Percentiles rank a stretch among this genome's conserved stretches.
Evolutionary conservation across 2,797 vertebrate species (phyloP).

Genomic region (Dermochelys coriacea): DNA sequence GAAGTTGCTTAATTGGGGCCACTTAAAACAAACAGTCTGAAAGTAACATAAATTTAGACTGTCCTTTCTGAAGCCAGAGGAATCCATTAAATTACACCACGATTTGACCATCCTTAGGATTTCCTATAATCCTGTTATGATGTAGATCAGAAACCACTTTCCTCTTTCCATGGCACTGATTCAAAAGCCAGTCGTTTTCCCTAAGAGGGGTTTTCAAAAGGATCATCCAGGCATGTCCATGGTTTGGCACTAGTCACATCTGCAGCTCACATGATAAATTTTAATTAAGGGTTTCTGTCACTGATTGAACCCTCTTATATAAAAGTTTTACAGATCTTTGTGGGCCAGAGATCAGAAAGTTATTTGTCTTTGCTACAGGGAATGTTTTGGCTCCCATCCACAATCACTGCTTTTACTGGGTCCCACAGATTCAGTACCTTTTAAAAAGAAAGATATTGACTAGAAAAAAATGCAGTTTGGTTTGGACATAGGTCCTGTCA

Average conservation of each 20-base stretch:
- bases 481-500: not conserved
- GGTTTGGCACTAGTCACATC: conserved; percentile 62
- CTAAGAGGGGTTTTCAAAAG: conserved; percentile 53
- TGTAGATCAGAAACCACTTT: conserved; percentile 31
- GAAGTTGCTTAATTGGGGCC: conserved; percentile 14
- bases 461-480: not conserved
- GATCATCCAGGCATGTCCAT: conserved; percentile 64
- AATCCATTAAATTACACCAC: not conserved
- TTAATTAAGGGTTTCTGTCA: conserved; percentile 73
- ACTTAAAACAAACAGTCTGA: not conserved
- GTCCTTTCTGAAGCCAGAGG: conserved; percentile 22
- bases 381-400: conserved; percentile 40
- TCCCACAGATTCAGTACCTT: not conserved
- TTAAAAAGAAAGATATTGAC: not conserved
- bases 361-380: conserved; percentile 30
- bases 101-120: not conserved
- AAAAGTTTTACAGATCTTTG: conserved; percentile 61
- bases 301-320: conserved; percentile 63
- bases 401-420: conserved; percentile 19
- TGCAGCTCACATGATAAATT: conserved; percentile 66
- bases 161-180: not conserved
- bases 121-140: not conserved
- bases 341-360: conserved; percentile 29
- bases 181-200: conserved; percentile 39
- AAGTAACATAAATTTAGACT: not conserved